Percentiles rank a stretch among this genome's conserved stretches.
phyloP scores from a whole-genome alignment of 2,888 invertebrate species.

The Operophtera brumata region DNA sequence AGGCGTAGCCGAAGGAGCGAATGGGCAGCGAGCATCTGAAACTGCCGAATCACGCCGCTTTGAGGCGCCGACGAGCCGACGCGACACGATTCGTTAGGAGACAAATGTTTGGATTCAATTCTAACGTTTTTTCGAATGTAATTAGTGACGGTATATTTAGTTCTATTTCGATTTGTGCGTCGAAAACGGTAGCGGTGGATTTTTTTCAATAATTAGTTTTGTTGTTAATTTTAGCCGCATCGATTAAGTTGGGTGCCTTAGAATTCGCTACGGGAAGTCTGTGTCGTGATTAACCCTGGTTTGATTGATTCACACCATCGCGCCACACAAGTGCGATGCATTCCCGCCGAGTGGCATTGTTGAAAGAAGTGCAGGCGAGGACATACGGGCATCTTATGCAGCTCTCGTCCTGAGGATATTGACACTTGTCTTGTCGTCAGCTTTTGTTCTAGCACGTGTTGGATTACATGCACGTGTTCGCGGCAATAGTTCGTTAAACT shows the following conservation, averaged over 20 bases:
- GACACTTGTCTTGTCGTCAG: constrained; percentile 70
- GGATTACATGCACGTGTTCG: constrained; percentile 69
- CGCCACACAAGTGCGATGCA: constrained; percentile 36
- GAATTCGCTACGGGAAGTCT: constrained; percentile 35
- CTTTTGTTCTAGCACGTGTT: constrained; percentile 72
- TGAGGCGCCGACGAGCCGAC: constrained; percentile 62
- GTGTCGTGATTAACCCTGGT: constrained; percentile 27
- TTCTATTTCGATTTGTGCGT: constrained; percentile 59
- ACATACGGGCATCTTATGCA: constrained; percentile 75
- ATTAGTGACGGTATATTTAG: constrained; percentile 75
- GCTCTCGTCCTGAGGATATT: constrained; percentile 67
- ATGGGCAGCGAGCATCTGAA: constrained; percentile 77
- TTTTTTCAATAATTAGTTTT: constrained; percentile 65
- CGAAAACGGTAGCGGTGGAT: constrained; percentile 54
- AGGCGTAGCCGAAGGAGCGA: constrained; percentile 78
- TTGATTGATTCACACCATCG: constrained; percentile 23
- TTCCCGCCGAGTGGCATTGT: constrained; percentile 71
- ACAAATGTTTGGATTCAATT: constrained; percentile 81
- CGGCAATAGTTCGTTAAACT: constrained; percentile 2
- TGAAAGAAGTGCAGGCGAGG: constrained; percentile 63
- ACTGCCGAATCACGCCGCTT: constrained; percentile 79
- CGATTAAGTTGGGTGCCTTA: constrained; percentile 41
- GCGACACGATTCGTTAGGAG: constrained; percentile 79
- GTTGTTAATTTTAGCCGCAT: constrained; percentile 57
- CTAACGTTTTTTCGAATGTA: constrained; percentile 64